Conservation (phyloP, 2,113 vertebrate genomes). For the Dipodomys ordii region DNA sequence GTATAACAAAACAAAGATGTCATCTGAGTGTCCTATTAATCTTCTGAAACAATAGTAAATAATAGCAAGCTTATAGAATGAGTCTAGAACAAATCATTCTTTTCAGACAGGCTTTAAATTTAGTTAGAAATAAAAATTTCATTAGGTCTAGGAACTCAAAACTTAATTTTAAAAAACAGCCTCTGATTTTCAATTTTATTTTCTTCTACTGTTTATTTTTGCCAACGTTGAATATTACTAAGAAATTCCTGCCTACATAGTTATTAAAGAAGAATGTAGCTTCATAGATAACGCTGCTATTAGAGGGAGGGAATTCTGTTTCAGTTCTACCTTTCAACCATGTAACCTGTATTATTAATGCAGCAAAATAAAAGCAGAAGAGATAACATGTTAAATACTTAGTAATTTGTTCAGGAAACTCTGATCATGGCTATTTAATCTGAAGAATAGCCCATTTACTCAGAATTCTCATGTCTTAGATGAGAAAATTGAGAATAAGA, state of each 20-base stretch:
- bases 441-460: background rate
- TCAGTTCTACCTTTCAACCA: background rate
- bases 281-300: background rate
- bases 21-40: background rate
- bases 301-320: background rate
- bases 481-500: slow-evolving; percentile 5
- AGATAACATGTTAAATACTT: slow-evolving; percentile 4
- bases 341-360: background rate
- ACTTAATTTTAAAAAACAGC: background rate
- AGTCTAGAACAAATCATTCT: background rate
- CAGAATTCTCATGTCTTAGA: background rate
- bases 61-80: background rate
- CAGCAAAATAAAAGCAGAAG: background rate
- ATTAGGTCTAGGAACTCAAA: slow-evolving; percentile 31
- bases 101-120: slow-evolving; percentile 32
- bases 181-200: background rate
- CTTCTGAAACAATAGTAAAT: background rate
- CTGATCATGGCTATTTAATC: background rate
- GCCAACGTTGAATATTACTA: background rate
- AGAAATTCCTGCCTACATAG: background rate
- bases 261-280: background rate
- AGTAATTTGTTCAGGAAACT: background rate
- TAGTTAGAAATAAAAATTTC: slow-evolving; percentile 14
- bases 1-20: background rate
- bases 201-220: background rate